Evolutionary conservation across 2,888 invertebrate species (phyloP), one percentile per base, ranked within the genome.

Genomic region (Drosophila merina): DNA sequence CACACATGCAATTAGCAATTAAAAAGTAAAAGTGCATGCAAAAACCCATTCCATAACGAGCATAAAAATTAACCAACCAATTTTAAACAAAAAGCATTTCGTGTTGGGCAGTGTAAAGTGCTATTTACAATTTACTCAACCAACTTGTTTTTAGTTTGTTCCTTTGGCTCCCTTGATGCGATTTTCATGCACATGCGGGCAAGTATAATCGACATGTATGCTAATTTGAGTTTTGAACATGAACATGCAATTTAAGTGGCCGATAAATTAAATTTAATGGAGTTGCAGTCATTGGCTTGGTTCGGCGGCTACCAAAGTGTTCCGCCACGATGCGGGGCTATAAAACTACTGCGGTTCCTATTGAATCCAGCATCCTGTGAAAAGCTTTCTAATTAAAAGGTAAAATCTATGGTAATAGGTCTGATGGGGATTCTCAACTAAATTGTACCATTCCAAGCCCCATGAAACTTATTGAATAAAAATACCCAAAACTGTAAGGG

Each of bases 1-100:
- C 8, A 20, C 28, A 72, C 42, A 74, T 66, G 55, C 52, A 57
- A 64, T 68, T 71, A 70, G 62, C 76, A 72, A 76, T 82, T 87
- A 71, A 69, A 81, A 74, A 52, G 68, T 59, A 57, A 66, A 73
- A 76, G 50, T 57, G 58, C 56, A 86, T 76, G 69, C 64, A 73
- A 72, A 74, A 62, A 59, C 51, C 62, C 58, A 66, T 78, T 69
- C 52, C 52, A 70, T 60, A 77, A 63, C 72, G 69, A 66, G 67
- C 64, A 69, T 64, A 66, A 69, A 80, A 74, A 74, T 74, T 80
- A 77, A 78, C 68, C 70, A 66, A 71, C 59, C 63, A 49, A 75
- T 52, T 72, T 45, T 26, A 62, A 57, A 54, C 58, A 42, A 28
- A 48, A 42, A 25, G n/a, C 14, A 14, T 14, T 14, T 1, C 40